Conservation (phyloP, 2,113 vertebrate species). For the Polypterus senegalus region DNA sequence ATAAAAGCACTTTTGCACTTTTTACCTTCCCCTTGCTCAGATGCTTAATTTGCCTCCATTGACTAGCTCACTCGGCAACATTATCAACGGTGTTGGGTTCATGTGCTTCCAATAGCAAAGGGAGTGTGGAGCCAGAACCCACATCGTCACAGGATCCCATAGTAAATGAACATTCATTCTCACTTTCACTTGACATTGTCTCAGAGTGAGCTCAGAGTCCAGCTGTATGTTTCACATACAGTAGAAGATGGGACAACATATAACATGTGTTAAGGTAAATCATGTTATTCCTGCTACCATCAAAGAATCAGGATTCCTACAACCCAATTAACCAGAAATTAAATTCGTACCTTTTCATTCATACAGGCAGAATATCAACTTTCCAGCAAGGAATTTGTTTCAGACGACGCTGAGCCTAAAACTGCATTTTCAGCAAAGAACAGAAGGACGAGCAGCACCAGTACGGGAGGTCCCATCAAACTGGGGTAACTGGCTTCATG, state of each 20-base stretch:
- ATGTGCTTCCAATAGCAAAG: no score
- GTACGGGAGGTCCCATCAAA: slow-evolving; percentile 16
- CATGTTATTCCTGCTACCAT: background rate
- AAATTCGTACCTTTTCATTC: slow-evolving; percentile 1
- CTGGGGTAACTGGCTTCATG: slow-evolving; percentile 19
- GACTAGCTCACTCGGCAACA: no score
- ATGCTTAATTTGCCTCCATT: no score
- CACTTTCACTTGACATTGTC: no score
- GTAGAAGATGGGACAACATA: background rate
- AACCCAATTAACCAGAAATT: background rate
- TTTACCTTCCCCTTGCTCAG: no score
- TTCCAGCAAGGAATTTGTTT: slow-evolving; percentile 21
- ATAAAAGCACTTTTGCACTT: no score
- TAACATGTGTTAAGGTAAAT: background rate
- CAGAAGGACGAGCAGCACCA: slow-evolving; percentile 19
- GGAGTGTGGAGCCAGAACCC: no score
- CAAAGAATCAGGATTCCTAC: background rate
- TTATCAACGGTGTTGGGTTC: no score
- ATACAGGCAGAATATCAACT: slow-evolving; percentile 23
- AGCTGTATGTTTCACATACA: background rate
- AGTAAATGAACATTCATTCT: no score
- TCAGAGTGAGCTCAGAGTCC: background rate
- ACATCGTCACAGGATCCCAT: no score
- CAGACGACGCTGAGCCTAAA: slow-evolving; percentile 18
- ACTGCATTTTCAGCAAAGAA: slow-evolving; percentile 8